These are phyloP conservation scores for Caloenas nicobarica DNA, from an alignment of 2,113 vertebrate genomes.

Conservation along the genomic window DNA sequence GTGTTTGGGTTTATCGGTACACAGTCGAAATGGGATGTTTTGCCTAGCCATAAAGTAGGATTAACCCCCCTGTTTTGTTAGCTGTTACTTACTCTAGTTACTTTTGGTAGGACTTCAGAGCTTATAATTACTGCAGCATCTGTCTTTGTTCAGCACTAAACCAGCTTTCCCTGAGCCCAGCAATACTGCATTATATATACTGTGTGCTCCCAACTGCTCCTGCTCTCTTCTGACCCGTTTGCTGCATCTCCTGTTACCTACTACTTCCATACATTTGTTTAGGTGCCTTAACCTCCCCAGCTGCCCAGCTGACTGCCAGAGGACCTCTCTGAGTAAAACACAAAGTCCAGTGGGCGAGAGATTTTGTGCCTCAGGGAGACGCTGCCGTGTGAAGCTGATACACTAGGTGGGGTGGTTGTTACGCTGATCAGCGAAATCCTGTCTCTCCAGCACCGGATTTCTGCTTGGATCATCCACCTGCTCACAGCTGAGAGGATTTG, in stretches of 20 bases:
- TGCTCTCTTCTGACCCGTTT: background rate
- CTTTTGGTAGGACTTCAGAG: background rate
- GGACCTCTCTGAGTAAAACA: background rate
- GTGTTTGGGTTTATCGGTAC: background rate
- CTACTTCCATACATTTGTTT: background rate
- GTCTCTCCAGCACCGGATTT: rapidly evolving
- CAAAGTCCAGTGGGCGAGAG: rapidly evolving
- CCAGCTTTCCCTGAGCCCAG: background rate
- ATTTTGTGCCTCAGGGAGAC: background rate
- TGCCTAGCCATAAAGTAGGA: background rate
- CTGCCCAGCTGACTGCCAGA: background rate
- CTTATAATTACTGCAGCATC: background rate
- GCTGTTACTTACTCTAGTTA: background rate
- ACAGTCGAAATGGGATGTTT: background rate
- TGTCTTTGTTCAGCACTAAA: background rate
- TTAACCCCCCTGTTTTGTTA: background rate
- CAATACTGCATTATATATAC: rapidly evolving
- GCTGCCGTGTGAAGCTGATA: slow-evolving; percentile 25
- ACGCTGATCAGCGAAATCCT: background rate
- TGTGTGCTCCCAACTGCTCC: rapidly evolving
- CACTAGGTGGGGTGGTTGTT: slow-evolving; percentile 72
- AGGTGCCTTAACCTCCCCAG: background rate
- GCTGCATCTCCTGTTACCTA: rapidly evolving
- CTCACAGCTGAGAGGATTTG: background rate
- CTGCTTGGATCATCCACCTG: background rate